Evolutionary conservation across 2,888 invertebrate species (phyloP).

Genomic region (Cremastinae sp.): DNA sequence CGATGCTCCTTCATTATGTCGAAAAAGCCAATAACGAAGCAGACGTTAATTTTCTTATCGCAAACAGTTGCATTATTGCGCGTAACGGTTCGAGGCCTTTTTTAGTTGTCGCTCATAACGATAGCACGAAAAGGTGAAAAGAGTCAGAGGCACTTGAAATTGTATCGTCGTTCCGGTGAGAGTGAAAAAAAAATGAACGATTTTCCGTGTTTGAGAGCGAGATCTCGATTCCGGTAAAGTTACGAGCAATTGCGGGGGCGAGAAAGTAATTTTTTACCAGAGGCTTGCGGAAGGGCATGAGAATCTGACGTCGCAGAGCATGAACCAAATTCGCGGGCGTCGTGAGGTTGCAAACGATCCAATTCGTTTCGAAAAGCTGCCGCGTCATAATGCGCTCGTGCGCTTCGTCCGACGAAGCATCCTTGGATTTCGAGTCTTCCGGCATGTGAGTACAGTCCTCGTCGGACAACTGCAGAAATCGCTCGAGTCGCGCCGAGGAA

Average conservation of each 20-base stretch:
- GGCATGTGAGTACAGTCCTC: slow-evolving; percentile 86
- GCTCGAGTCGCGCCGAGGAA: slow-evolving; percentile 86
- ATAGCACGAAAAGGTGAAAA: background rate
- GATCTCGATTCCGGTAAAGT: no score
- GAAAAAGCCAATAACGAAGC: background rate
- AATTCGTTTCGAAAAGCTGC: slow-evolving; percentile 88
- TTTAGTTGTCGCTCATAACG: background rate
- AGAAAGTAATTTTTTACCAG: no score
- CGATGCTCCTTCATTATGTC: no score
- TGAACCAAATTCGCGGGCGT: slow-evolving; percentile 91
- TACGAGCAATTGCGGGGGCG: no score
- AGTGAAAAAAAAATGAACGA: no score
- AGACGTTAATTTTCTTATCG: slow-evolving; percentile 22
- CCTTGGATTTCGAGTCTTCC: slow-evolving; percentile 81
- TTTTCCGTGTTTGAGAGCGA: background rate
- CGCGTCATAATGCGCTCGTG: slow-evolving; percentile 82
- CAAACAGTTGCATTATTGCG: slow-evolving; percentile 15
- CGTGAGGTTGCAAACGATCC: slow-evolving; percentile 87
- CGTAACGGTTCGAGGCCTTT: background rate
- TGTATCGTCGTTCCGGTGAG: no score
- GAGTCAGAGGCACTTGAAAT: background rate
- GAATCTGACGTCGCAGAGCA: slow-evolving; percentile 88
- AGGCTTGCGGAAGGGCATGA: slow-evolving; percentile 90
- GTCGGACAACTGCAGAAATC: slow-evolving; percentile 86
- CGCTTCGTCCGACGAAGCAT: slow-evolving; percentile 80